phyloP scores from a whole-genome alignment of 2,888 invertebrate species.

The Poecilobothrus nobilitatus region DNA sequence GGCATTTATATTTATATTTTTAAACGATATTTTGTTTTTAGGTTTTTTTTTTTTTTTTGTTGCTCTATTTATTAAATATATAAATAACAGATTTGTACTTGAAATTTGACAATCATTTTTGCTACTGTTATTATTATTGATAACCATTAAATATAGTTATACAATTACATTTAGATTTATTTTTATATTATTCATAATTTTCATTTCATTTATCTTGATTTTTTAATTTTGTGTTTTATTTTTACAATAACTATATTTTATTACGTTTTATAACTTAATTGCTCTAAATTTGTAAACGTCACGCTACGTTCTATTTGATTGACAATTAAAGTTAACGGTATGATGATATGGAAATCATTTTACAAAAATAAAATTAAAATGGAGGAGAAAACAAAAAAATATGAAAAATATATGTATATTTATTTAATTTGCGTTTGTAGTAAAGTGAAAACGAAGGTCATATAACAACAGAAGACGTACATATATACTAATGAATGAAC shows the following conservation, averaged over 20 bases:
- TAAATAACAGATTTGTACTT: too few species aligned
- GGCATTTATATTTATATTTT: too few species aligned
- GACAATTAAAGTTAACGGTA: conserved; percentile 1
- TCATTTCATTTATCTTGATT: not conserved
- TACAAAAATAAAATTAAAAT: not conserved
- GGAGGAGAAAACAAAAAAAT: not conserved
- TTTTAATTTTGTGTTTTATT: not conserved
- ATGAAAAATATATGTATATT: not conserved
- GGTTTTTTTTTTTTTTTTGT: too few species aligned
- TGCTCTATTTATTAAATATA: too few species aligned
- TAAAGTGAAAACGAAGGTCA: not conserved
- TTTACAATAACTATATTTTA: too few species aligned
- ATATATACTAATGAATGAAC: too few species aligned
- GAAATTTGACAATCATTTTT: too few species aligned
- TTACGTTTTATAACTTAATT: not conserved
- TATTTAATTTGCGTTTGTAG: not conserved
- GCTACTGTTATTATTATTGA: too few species aligned
- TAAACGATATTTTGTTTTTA: too few species aligned
- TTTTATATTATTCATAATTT: too few species aligned
- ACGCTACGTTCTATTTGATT: not conserved
- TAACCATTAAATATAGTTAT: too few species aligned
- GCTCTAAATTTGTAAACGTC: not conserved
- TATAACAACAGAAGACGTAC: not conserved
- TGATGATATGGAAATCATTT: not conserved
- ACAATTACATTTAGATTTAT: not conserved